A percentile compares a stretch with the other conserved stretches of the same genome.
These are phyloP conservation scores for Drosophila leonis DNA, from an alignment of 2,888 invertebrate species.

Conservation along the genomic window DNA sequence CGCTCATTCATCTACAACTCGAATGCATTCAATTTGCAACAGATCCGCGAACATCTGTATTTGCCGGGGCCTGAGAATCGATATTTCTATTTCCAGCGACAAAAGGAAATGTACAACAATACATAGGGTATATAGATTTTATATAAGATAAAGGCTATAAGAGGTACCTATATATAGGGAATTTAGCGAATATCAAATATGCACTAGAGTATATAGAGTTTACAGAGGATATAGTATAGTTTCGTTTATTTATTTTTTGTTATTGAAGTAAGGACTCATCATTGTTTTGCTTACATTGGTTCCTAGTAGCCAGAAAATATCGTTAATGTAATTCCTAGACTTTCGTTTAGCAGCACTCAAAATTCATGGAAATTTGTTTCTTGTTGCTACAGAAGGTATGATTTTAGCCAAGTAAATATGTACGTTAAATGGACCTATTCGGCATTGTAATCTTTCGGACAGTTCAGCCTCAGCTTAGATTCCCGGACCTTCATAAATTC, in stretches of 20 bases:
- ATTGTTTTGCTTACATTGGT: too few relatives aligned
- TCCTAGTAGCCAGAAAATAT: neutral
- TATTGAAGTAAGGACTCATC: too few relatives aligned
- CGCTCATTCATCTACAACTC: constrained; percentile 57
- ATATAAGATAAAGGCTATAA: neutral
- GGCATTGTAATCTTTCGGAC: neutral
- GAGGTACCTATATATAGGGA: neutral
- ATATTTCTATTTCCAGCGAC: constrained; percentile 47
- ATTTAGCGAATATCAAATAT: neutral
- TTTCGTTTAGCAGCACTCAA: neutral
- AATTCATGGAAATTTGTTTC: neutral
- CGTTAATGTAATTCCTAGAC: neutral
- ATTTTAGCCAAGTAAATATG: neutral
- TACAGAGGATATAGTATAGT: too few relatives aligned
- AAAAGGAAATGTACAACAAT: constrained; percentile 12
- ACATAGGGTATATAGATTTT: neutral
- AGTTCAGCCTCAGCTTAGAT: neutral
- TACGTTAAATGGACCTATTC: neutral
- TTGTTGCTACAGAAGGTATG: neutral
- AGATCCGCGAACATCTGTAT: constrained; percentile 66
- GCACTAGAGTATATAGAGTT: too few relatives aligned
- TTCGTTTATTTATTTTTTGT: too few relatives aligned
- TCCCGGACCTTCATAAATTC: neutral
- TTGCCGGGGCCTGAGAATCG: constrained; percentile 69
- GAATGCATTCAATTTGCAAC: constrained; percentile 58